Evolutionary conservation across 2,888 invertebrate genomes (phyloP).

Genomic region (Caenorhabditis sulstoni): DNA sequence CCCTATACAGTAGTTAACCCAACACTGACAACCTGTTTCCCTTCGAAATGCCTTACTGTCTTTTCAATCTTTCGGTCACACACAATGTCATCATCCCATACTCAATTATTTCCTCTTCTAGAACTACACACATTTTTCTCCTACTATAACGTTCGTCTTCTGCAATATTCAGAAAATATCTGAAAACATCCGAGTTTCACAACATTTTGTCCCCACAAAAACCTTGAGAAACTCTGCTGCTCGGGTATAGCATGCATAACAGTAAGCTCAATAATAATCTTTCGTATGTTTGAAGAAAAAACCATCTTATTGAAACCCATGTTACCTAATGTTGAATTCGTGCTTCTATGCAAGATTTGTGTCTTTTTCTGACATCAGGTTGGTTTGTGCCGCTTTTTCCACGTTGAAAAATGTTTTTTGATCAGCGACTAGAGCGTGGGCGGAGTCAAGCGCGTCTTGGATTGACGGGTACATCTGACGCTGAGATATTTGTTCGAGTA

Average conservation of each 20-base stretch:
- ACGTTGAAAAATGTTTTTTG: constrained; percentile 42
- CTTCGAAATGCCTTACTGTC: constrained; percentile 19
- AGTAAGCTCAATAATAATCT: constrained; percentile 1
- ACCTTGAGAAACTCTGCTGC: constrained; percentile 12
- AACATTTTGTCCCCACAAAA: constrained; percentile 42
- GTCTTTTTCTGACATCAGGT: not conserved
- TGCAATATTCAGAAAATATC: constrained; percentile 30
- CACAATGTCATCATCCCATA: constrained; percentile 11
- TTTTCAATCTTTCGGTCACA: constrained; percentile 32
- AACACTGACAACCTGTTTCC: constrained; percentile 2
- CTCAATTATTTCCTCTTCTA: constrained; percentile 27
- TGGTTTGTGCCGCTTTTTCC: constrained; percentile 10
- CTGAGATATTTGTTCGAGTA: constrained; percentile 47
- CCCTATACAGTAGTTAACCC: not conserved
- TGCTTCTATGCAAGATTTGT: too few species aligned
- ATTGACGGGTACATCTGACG: constrained; percentile 63
- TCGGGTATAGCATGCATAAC: constrained; percentile 46
- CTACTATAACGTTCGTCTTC: constrained; percentile 3
- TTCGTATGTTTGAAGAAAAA: not conserved
- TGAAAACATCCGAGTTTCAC: constrained; percentile 45
- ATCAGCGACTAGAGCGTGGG: constrained; percentile 33
- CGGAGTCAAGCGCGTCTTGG: constrained; percentile 56
- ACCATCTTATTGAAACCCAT: constrained; percentile 5
- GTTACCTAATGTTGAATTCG: not conserved
- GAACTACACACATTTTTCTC: constrained; percentile 16